These are phyloP conservation scores for Mus spretus DNA, from an alignment of 2,797 vertebrate species.

Conservation along the genomic window DNA sequence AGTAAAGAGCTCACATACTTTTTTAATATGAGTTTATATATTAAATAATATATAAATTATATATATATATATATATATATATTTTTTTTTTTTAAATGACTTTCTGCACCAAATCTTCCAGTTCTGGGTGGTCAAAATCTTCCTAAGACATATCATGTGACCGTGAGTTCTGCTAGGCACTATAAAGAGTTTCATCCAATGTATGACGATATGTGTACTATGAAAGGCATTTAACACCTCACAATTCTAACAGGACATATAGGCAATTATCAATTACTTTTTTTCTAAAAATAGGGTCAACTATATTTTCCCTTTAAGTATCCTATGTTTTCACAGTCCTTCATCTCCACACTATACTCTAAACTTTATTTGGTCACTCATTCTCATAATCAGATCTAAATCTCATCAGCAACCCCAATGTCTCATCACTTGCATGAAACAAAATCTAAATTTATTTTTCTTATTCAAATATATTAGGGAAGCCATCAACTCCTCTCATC, in stretches of 20 bases:
- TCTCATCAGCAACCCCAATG: not conserved
- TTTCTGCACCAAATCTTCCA: not conserved
- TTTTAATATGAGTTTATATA: slow-evolving; percentile 36
- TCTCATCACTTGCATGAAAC: not conserved
- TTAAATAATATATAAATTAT: too few species aligned
- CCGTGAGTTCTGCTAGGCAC: not conserved
- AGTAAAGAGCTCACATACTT: not conserved
- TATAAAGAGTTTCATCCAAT: not conserved
- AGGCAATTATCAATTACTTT: not conserved
- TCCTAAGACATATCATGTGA: not conserved
- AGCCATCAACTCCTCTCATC: not conserved
- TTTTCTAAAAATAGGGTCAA: slow-evolving; percentile 30
- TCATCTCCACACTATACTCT: not conserved
- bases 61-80: too few species aligned
- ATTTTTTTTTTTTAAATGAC: slow-evolving; percentile 30
- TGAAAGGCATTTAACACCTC: slow-evolving; percentile 6
- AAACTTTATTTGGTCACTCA: not conserved
- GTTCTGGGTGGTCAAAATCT: slow-evolving; percentile 4
- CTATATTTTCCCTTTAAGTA: slow-evolving; percentile 41
- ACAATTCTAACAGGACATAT: not conserved
- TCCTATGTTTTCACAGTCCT: not conserved
- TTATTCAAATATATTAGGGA: not conserved
- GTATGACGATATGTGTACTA: not conserved
- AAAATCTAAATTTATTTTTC: not conserved
- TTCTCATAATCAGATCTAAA: not conserved